Evolutionary conservation across 2,888 invertebrate species (phyloP).

Genomic region (Pinctada fucata): DNA sequence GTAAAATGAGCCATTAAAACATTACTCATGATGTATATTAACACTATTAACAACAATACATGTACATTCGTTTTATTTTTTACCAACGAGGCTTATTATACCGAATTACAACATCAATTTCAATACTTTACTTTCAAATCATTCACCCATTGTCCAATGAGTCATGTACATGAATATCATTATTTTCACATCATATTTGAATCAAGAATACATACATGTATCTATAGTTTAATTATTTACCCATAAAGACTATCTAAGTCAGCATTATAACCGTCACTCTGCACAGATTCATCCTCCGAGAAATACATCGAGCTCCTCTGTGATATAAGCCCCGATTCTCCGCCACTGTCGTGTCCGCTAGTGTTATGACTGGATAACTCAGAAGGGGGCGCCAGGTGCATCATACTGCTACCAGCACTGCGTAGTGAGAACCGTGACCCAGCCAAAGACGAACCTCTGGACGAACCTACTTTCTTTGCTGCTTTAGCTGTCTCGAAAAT

Average conservation of each 20-base stretch:
- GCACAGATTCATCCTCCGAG: slow-evolving; percentile 69
- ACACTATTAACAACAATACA: too few relatives aligned
- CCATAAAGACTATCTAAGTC: slow-evolving; percentile 68
- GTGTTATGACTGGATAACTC: slow-evolving; percentile 29
- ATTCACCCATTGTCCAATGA: too few relatives aligned
- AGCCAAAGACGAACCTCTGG: background rate
- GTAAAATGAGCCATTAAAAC: too few relatives aligned
- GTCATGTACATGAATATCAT: too few relatives aligned
- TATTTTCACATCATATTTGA: too few relatives aligned
- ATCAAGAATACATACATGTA: too few relatives aligned
- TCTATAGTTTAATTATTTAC: slow-evolving; percentile 47
- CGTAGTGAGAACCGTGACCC: slow-evolving; percentile 22
- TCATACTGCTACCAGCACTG: slow-evolving; percentile 23
- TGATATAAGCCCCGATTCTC: slow-evolving; percentile 47
- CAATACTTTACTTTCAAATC: too few relatives aligned
- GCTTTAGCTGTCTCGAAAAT: slow-evolving; percentile 90
- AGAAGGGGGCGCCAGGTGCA: slow-evolving; percentile 28
- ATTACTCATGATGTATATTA: too few relatives aligned
- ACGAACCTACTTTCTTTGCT: slow-evolving; percentile 53
- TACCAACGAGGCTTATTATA: too few relatives aligned
- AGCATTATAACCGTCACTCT: slow-evolving; percentile 70
- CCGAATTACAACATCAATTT: too few relatives aligned
- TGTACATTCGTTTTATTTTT: too few relatives aligned
- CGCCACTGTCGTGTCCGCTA: slow-evolving; percentile 47
- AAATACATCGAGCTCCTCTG: slow-evolving; percentile 67